Percentiles rank a stretch among this genome's conserved stretches.
Conservation (phyloP, 2,888 invertebrate species). For the Troglohyphantes excavatus region DNA sequence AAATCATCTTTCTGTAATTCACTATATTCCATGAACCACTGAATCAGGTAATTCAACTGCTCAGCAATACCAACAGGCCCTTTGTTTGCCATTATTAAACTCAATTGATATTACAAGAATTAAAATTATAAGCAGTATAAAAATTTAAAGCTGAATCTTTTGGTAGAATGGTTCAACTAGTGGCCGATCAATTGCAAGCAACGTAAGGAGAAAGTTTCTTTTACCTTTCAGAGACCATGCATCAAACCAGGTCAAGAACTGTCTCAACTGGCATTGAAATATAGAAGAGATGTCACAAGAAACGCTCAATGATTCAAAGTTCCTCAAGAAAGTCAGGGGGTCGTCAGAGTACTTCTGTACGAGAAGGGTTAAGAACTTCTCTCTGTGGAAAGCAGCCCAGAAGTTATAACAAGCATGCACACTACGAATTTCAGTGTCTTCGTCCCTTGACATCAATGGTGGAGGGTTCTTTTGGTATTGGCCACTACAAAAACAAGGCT, state of each 20-base stretch:
- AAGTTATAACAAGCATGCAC: slow-evolving; percentile 40
- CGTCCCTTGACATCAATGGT: neutral
- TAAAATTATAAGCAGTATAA: neutral
- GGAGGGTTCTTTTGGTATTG: neutral
- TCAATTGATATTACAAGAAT: neutral
- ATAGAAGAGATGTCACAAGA: slow-evolving; percentile 13
- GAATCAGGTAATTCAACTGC: slow-evolving; percentile 90
- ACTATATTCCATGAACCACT: slow-evolving; percentile 95
- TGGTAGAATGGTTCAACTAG: slow-evolving; percentile 31
- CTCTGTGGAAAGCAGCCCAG: slow-evolving; percentile 40
- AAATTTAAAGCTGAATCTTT: slow-evolving; percentile 3
- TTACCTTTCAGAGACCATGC: slow-evolving; percentile 63
- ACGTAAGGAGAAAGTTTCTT: slow-evolving; percentile 49
- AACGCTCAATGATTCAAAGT: slow-evolving; percentile 38
- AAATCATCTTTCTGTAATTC: slow-evolving; percentile 93
- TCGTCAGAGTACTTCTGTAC: slow-evolving; percentile 16
- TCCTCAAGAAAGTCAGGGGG: slow-evolving; percentile 10
- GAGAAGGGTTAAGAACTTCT: slow-evolving; percentile 43
- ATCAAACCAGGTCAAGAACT: slow-evolving; percentile 60
- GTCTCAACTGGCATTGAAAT: slow-evolving; percentile 64
- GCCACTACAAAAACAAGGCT: neutral
- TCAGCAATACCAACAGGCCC: slow-evolving; percentile 75
- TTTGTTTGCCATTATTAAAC: slow-evolving; percentile 60
- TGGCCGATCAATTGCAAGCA: slow-evolving; percentile 43
- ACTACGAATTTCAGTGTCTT: slow-evolving; percentile 48